These are phyloP conservation scores for Progne subis DNA, from an alignment of 2,113 vertebrate genomes.

Conservation along the genomic window DNA sequence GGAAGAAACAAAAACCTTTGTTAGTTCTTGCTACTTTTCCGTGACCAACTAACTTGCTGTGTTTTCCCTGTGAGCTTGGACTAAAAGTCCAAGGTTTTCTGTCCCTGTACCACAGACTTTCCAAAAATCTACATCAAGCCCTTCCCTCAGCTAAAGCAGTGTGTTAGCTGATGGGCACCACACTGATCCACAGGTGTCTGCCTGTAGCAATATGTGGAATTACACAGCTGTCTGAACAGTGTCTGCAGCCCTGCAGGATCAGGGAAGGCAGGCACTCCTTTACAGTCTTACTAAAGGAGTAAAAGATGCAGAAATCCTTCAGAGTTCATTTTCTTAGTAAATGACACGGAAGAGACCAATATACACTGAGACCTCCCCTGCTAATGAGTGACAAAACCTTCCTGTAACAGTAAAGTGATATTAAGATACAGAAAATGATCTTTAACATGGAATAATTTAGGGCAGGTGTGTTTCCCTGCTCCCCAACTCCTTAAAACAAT, in stretches of 20 bases:
- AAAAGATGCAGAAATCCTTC: neutral
- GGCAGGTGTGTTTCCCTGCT: neutral
- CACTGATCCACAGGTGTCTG: neutral
- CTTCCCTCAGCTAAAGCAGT: neutral
- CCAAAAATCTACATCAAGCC: neutral
- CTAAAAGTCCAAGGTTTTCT: neutral
- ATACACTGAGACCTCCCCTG: neutral
- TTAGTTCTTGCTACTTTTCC: neutral
- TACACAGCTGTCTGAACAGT: neutral
- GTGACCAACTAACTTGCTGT: neutral
- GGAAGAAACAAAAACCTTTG: neutral
- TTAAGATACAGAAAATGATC: neutral
- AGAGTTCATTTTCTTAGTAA: neutral
- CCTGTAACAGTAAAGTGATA: neutral
- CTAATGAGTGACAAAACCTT: neutral
- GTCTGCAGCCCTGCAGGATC: neutral
- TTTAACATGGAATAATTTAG: neutral
- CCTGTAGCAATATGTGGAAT: neutral
- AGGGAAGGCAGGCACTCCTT: neutral
- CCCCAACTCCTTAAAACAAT: neutral
- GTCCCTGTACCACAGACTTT: neutral
- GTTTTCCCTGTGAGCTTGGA: neutral
- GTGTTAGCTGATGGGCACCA: accelerated
- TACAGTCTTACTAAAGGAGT: neutral
- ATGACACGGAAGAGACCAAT: neutral